Evolutionary conservation across 2,888 invertebrate species (phyloP), one percentile per base, ranked within the genome.

Genomic region (Pimpla rufipes): DNA sequence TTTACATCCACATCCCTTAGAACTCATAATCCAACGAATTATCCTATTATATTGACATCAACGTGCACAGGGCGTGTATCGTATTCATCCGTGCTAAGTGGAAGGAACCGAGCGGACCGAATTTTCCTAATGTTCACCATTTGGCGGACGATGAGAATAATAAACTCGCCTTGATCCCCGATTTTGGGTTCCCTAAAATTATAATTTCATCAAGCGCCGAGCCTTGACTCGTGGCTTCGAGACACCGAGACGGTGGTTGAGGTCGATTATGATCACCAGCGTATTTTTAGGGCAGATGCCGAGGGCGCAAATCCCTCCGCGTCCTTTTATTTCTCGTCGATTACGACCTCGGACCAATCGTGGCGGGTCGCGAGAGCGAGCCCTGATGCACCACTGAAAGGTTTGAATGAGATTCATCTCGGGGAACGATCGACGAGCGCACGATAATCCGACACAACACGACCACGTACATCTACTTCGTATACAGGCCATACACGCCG

Each of bases 41-140:
- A 86, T 85, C 87, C 87, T 86, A 90, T 90, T 91, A 91, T 88
- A 90, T 91, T 82, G 88, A 89, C 91, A 91, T 90, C 90, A 90
- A 85, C 66, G 81, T 70, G 79, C 52, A 70, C 70, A 47, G 80
- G 78, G 73, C 50, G 29, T 29, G 55, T 16, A 57, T 8, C 21
- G 13, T 52, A 42, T 70, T n/a, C 10, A 42, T 42, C 13, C 66
- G 6, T 8, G 11, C 21, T 21, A 66, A 45, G 18, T 66, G 66
- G 2, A 66, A 21, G 66, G 5, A 75, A 40, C 29, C 47, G n/a
- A 62, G 18, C 7, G 13, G 45, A 59, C n/a, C 80, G 80, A 81
- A 86, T 85, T 87, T 85, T 84, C 85, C 88, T 89, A 88, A 90
- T 89, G 87, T 78, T 85, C 87, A 82, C 85, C 87, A 89, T 90